Conservation (phyloP, 2,113 vertebrate species). For the Cygnus atratus region DNA sequence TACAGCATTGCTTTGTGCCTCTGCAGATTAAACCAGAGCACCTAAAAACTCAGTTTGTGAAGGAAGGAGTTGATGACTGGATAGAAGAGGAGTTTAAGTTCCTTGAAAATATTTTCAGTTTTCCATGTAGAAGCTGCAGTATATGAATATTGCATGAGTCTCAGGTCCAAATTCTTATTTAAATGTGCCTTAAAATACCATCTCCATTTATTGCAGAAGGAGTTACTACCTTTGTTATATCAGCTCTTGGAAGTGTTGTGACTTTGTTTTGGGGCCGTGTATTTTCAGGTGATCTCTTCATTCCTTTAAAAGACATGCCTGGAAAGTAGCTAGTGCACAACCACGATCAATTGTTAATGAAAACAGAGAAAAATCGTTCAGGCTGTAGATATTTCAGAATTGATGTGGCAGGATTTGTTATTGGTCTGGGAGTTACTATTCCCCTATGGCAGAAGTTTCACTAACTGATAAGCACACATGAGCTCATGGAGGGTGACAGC, state of each 20-base stretch:
- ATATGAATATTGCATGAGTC: background rate
- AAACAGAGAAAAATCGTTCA: background rate
- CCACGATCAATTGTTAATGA: background rate
- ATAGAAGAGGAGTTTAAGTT: background rate
- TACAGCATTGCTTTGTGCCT: background rate
- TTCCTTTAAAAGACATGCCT: background rate
- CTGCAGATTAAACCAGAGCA: background rate
- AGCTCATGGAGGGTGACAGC: background rate
- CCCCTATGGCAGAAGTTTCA: background rate
- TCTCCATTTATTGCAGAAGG: background rate
- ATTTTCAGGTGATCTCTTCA: background rate
- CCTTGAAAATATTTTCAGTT: background rate
- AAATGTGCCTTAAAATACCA: background rate
- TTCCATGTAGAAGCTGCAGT: background rate
- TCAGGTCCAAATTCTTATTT: background rate
- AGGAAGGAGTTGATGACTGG: background rate
- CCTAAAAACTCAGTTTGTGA: background rate
- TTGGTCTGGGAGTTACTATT: background rate
- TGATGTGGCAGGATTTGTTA: background rate
- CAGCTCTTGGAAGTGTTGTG: background rate
- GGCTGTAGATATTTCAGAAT: background rate
- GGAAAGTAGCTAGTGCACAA: background rate
- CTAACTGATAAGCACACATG: background rate
- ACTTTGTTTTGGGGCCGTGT: background rate
- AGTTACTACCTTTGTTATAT: background rate